These are phyloP conservation scores for Oenanthe melanoleuca DNA, from an alignment of 2,113 vertebrate genomes.

Conservation along the genomic window DNA sequence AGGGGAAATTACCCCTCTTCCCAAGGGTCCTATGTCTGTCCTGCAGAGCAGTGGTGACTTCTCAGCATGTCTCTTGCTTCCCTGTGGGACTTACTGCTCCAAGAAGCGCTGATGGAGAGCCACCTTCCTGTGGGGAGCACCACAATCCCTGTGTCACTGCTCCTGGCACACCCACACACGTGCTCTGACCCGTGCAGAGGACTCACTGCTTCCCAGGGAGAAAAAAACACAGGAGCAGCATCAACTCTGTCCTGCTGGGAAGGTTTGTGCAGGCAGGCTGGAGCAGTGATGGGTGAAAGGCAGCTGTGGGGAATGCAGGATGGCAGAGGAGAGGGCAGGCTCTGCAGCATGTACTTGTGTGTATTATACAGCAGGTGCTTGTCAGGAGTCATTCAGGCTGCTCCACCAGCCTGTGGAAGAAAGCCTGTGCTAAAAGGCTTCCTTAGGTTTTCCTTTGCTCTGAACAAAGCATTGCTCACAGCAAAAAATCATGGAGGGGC, in stretches of 20 bases:
- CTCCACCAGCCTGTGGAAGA: neutral
- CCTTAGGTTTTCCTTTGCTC: neutral
- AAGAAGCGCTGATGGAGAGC: neutral
- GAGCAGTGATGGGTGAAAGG: neutral
- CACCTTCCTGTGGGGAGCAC: neutral
- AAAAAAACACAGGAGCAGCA: neutral
- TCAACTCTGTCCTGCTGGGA: neutral
- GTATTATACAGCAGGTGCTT: neutral
- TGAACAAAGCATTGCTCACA: neutral
- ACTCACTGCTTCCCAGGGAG: neutral
- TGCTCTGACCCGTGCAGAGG: fast-evolving
- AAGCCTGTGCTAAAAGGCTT: neutral
- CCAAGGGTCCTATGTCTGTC: neutral
- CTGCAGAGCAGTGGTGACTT: neutral
- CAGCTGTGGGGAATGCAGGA: neutral
- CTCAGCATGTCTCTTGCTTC: neutral
- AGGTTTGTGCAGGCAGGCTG: neutral
- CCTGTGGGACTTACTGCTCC: neutral
- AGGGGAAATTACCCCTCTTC: neutral
- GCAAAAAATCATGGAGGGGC: neutral
- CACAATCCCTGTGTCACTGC: neutral
- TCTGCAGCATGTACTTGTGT: neutral
- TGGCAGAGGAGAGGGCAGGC: neutral
- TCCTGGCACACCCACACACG: fast-evolving
- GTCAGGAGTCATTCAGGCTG: neutral